Percentiles rank a stretch among this genome's conserved stretches.
Evolutionary conservation across 2,797 vertebrate species (phyloP).

Genomic region (Poeciliopsis paucimaculata): DNA sequence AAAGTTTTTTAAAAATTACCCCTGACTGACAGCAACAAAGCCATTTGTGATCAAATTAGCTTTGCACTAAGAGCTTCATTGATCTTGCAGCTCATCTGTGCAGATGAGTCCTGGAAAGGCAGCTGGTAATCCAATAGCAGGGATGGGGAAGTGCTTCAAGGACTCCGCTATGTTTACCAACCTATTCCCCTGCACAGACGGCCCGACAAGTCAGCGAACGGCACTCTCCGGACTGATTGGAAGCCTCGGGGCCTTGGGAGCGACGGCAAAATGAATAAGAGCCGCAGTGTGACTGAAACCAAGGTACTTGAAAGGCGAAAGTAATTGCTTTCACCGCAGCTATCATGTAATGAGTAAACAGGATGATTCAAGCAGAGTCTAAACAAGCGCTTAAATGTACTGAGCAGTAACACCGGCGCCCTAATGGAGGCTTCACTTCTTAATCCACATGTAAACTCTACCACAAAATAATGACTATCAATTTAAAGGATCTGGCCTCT

Average conservation of each 20-base stretch:
- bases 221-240: slow-evolving; percentile 63
- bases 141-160: slow-evolving; percentile 78
- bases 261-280: slow-evolving; percentile 55
- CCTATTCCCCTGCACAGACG: slow-evolving; percentile 66
- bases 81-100: slow-evolving; percentile 81
- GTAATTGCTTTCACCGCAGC: slow-evolving; percentile 68
- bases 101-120: slow-evolving; percentile 74
- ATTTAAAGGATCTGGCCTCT: slow-evolving; percentile 29
- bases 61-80: slow-evolving; percentile 81
- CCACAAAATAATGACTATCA: slow-evolving; percentile 32
- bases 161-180: slow-evolving; percentile 74
- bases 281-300: slow-evolving; percentile 59
- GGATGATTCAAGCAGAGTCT: slow-evolving; percentile 52
- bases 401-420: slow-evolving; percentile 31
- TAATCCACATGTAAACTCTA: slow-evolving; percentile 32
- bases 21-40: slow-evolving; percentile 77
- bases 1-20: slow-evolving; percentile 40
- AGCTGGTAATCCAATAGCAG: slow-evolving; percentile 81
- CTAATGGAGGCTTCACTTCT: slow-evolving; percentile 45
- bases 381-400: slow-evolving; percentile 58
- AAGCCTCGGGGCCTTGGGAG: slow-evolving; percentile 52
- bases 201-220: slow-evolving; percentile 48
- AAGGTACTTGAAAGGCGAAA: slow-evolving; percentile 67
- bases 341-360: slow-evolving; percentile 74
- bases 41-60: slow-evolving; percentile 78